Evolutionary conservation across 2,113 vertebrate species (phyloP), one percentile per base, ranked within the genome.

Genomic region (Bettongia penicillata): DNA sequence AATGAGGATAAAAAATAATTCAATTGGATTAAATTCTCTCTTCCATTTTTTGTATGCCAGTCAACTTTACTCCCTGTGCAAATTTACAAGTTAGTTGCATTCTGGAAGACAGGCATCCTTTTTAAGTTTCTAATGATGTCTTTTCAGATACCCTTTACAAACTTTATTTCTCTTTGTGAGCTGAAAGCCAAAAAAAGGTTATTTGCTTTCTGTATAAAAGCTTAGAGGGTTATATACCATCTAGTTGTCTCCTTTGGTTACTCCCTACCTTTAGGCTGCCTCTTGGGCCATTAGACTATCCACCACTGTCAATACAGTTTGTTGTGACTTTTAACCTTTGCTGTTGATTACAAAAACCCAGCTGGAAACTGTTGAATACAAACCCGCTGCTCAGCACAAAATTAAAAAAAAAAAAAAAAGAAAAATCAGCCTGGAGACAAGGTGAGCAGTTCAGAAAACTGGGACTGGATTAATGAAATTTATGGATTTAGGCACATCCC

Each of bases 301-400:
- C 94, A 48, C 51, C 0, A 0, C 43, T 61, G 8, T 93, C 94
- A 53, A 25, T 25, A 14, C 53, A 50, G n/a, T 91, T 94, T 91
- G 68, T 51, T 77, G 68, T 55, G 95, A 68, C 61, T 91, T 55
- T 94, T 93, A 14, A 77, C 77, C 90, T 94, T 93, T 84, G 51
- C 37, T 50, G 53, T 49, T 91, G 94, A 93, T 89, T 55, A 92
- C 5, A 55, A 53, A 93, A 92, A 24, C 84, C 96, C 93, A 92
- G 43, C 50, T 93, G 91, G 90, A 95, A 51, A n/a, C 93, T 95
- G 53, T 53, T 68, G 28, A 50, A 89, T 23, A 43, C n/a, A 61
- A 94, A 92, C 91, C 53, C 90, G n/a, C 47, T 24, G 77, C 57
- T 92, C 55, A 93, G 68, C 50, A 92, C 52, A 24, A 90, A 93